Base-by-base conservation (phyloP, 2,797 vertebrate species). In the Argyrosomus regius region DNA sequence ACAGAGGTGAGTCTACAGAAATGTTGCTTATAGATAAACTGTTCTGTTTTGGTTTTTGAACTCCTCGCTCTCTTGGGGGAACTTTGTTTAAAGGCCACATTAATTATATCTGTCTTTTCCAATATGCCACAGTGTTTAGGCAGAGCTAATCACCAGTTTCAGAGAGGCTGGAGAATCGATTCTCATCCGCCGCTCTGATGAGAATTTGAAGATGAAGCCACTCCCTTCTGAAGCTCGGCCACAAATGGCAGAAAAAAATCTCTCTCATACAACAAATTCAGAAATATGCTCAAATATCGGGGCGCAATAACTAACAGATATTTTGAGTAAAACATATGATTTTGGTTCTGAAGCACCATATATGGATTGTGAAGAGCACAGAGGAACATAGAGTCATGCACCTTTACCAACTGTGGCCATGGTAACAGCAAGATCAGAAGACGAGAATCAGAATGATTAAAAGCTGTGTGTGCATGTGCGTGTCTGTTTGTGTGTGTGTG, bases 331-430 rank as follows among this genome's bases (percentile, higher is more conserved):
- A 75, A 78, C 3, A 6, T 71, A 13, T 31, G 26, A 69, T 78
- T 82, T 66, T n/a, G 65, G 60, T 24, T 78, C 35, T 6, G 31
- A 31, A 66, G 65, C 68, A 83, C 60, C 62, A 72, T 73, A 31
- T 65, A 67, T 68, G 82, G 79, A 89, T 82, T 70, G 78, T 83
- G 78, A 85, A 57, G 78, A 90, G 77, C 72, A 77, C 53, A 69
- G 53, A 81, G 83, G 77, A 87, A 82, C 85, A 84, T 76, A 13
- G 80, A 93, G 91, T 88, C 86, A 90, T 90, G 86, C 87, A 93
- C 92, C 90, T 93, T 92, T 89, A 89, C 85, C 74, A 91, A 89
- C 88, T 89, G 94, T 94, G 94, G 72, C 93, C 93, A 94, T 94
- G 93, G 93, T 86, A 94, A 95, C 94, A 58, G 85, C 76, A 86